phyloP scores from a whole-genome alignment of 2,888 invertebrate genomes.

The Acronicta leporina region DNA sequence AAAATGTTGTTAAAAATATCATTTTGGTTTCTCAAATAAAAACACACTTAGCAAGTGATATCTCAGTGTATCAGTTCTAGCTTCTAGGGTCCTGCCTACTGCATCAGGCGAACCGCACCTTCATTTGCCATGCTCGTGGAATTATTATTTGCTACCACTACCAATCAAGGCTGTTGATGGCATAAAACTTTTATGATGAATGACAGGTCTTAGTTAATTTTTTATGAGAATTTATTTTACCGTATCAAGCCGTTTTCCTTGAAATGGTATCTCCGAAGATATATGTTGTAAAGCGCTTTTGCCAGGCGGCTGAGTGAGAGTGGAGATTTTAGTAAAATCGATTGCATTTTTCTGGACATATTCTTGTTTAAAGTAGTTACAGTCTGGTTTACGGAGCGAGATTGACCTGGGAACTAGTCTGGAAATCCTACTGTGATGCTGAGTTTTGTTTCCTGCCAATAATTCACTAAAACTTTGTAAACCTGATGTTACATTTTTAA shows the following conservation, averaged over 20 bases:
- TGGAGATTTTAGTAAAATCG: not conserved
- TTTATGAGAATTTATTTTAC: constrained; percentile 12
- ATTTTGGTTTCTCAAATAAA: no score
- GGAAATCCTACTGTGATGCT: not conserved
- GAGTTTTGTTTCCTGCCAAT: not conserved
- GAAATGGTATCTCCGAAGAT: not conserved
- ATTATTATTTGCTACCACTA: no score
- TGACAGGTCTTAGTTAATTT: not conserved
- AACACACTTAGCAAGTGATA: no score
- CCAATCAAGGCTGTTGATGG: no score
- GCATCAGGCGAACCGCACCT: no score
- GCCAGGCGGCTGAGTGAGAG: not conserved
- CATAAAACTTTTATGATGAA: no score
- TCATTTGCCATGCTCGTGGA: no score
- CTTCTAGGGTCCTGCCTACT: no score
- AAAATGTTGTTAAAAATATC: no score
- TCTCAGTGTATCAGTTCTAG: no score
- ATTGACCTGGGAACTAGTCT: not conserved
- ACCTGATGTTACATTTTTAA: constrained; percentile 10
- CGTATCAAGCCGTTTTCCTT: constrained; percentile 16
- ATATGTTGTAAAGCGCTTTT: not conserved
- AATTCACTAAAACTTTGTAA: constrained; percentile 4
- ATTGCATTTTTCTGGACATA: not conserved
- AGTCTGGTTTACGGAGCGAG: not conserved
- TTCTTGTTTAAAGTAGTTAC: not conserved